phyloP scores from a whole-genome alignment of 2,113 vertebrate genomes.

The Narcine bancroftii region DNA sequence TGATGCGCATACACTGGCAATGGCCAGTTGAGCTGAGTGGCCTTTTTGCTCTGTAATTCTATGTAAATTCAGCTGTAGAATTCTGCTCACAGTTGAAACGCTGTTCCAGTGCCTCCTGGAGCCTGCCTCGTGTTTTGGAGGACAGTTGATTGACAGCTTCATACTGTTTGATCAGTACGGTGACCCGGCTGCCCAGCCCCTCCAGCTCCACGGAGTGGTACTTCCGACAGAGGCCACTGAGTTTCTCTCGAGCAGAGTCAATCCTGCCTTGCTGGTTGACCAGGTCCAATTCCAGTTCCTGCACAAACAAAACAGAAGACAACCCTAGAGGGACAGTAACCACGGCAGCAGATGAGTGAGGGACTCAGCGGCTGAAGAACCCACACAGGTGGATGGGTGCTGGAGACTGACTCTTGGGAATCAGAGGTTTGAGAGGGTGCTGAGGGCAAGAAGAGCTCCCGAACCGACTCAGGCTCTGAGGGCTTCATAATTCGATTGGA shows the following conservation, averaged over 20 bases:
- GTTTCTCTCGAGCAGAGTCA: slow-evolving; percentile 66
- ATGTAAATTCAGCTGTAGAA: not conserved
- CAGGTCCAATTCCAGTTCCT: slow-evolving; percentile 76
- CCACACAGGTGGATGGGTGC: too few species aligned
- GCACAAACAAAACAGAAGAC: slow-evolving; percentile 38
- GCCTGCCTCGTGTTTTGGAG: slow-evolving; percentile 61
- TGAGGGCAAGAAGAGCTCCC: too few species aligned
- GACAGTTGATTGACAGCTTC: slow-evolving; percentile 70
- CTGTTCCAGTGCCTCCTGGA: slow-evolving; percentile 77
- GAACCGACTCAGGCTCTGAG: too few species aligned
- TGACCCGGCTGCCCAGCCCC: slow-evolving; percentile 67
- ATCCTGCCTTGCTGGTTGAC: slow-evolving; percentile 71
- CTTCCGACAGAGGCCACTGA: slow-evolving; percentile 74
- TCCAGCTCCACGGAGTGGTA: slow-evolving; percentile 75
- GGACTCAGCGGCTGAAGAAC: too few species aligned
- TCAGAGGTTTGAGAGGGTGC: too few species aligned
- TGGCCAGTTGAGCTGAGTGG: not conserved
- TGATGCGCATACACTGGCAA: too few species aligned
- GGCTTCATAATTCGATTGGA: too few species aligned
- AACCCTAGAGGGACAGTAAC: too few species aligned
- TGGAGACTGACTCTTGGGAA: too few species aligned
- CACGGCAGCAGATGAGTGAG: too few species aligned
- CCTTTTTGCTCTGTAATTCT: not conserved
- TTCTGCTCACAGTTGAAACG: slow-evolving; percentile 65
- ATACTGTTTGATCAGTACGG: slow-evolving; percentile 68